Percentiles rank a stretch among this genome's conserved stretches.
phyloP scores from a whole-genome alignment of 2,888 invertebrate genomes.

The Drosophila neotestacea region DNA sequence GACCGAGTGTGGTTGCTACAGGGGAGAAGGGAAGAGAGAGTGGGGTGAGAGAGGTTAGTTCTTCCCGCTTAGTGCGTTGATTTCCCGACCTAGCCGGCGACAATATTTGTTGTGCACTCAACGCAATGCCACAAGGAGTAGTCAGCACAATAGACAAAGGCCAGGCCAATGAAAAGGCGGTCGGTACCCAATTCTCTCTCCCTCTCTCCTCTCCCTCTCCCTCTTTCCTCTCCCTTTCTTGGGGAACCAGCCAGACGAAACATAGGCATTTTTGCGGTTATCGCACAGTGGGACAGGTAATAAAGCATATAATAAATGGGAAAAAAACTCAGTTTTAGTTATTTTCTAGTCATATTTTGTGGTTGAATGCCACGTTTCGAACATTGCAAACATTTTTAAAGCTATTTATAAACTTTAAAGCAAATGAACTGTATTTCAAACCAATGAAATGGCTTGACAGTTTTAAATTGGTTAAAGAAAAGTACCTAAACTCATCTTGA shows the following conservation, averaged over 20 bases:
- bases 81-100: slow-evolving; percentile 83
- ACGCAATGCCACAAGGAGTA: slow-evolving; percentile 49
- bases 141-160: slow-evolving; percentile 61
- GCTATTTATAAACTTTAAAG: too few relatives aligned
- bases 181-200: neutral
- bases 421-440: too few relatives aligned
- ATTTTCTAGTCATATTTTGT: neutral
- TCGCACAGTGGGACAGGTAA: slow-evolving; percentile 46
- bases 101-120: slow-evolving; percentile 81
- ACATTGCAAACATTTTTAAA: too few relatives aligned
- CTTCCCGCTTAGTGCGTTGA: slow-evolving; percentile 65
- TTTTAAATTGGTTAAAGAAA: too few relatives aligned
- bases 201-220: neutral
- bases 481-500: too few relatives aligned
- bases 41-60: slow-evolving; percentile 4
- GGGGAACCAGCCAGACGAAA: slow-evolving; percentile 16
- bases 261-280: slow-evolving; percentile 60
- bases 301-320: neutral
- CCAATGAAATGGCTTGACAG: too few relatives aligned
- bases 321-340: neutral
- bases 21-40: neutral
- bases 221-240: neutral
- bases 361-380: neutral
- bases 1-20: neutral
- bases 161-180: slow-evolving; percentile 72